Base-by-base conservation (phyloP, 2,113 vertebrate species). In the Xiphias gladius region DNA sequence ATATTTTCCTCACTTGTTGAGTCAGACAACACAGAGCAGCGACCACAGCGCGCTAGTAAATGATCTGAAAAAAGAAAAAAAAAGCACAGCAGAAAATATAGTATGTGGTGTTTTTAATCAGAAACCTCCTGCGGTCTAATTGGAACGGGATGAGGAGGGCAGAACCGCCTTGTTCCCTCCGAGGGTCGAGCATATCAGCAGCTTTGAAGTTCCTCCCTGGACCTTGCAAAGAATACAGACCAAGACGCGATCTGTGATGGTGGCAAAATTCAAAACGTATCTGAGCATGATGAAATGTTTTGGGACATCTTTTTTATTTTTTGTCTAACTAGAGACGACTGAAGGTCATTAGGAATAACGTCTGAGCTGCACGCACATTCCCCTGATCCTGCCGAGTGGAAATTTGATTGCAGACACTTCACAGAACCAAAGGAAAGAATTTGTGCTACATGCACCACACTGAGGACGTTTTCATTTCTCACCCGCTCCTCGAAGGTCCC, bases 151-250 rank as follows among this genome's bases (percentile, higher is more conserved):
- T 62, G 80, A 48, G 1, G 48, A n/a, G 0, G 79, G 64, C 65
- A n/a, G 84, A 70, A 35, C 43, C 6, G 28, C 43, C 68, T 32
- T 2, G 61, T 41, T 35, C 41, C 50, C 61, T 63, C 46, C 4
- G 4, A 28, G 67, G 30, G 50, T 50, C 52, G 0, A 41, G 65
- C 68, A 73, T 78, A 83, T 82, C 75, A 63, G 76, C 59, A 10
- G 63, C 85, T 92, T 91, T 93, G 88, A 90, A 88, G 65, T 74
- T 39, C 30, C 28, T 62, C 83, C 37, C 48, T 61, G 57, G 73
- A 78, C 16, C 57, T 83, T 24, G n/a, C 72, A 26, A 32, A 32
- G 14, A 55, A 80, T 75, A 66, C 55, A 39, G 30, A 48, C 19
- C 1, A 16, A 43, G 69, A 80, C 54, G 3, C 8, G 8, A 69